A percentile compares a stretch with the other conserved stretches of the same genome.
Evolutionary conservation across 2,888 invertebrate genomes (phyloP).

Genomic region (Eudasyphora cyanicolor): DNA sequence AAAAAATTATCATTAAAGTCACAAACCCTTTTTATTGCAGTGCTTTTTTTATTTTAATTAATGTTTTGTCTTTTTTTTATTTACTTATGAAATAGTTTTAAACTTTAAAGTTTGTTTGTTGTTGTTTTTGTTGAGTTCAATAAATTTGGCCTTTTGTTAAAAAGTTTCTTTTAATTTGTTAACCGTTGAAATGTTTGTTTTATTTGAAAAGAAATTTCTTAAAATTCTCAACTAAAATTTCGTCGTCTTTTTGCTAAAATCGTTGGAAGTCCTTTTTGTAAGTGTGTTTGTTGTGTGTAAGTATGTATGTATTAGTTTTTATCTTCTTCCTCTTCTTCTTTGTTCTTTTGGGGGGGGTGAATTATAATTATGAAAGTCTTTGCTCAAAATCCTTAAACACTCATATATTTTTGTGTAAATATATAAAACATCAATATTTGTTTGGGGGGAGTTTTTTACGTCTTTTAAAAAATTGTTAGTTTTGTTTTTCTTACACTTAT

Average conservation of each 20-base stretch:
- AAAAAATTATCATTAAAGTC: constrained; percentile 50
- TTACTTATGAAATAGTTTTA: constrained; percentile 25
- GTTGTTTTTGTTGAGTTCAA: constrained; percentile 23
- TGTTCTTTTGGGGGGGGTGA: constrained; percentile 9
- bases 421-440: constrained; percentile 57
- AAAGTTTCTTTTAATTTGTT: constrained; percentile 50
- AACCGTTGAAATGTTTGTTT: constrained; percentile 55
- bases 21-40: constrained; percentile 66
- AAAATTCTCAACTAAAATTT: constrained; percentile 68
- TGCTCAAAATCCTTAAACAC: constrained; percentile 26
- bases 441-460: constrained; percentile 1
- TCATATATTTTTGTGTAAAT: constrained; percentile 54
- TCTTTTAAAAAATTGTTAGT: constrained; percentile 52
- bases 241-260: constrained; percentile 76
- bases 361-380: constrained; percentile 29
- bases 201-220: constrained; percentile 46
- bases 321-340: neutral
- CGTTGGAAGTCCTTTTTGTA: constrained; percentile 76
- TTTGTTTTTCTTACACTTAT: constrained; percentile 32
- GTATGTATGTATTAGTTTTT: neutral
- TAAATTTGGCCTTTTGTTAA: constrained; percentile 64
- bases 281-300: constrained; percentile 40
- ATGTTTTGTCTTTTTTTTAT: constrained; percentile 35
- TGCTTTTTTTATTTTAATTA: too few relatives aligned
- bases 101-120: constrained; percentile 43